These are phyloP conservation scores for Philonicus albiceps DNA, from an alignment of 2,888 invertebrate genomes.

Conservation along the genomic window DNA sequence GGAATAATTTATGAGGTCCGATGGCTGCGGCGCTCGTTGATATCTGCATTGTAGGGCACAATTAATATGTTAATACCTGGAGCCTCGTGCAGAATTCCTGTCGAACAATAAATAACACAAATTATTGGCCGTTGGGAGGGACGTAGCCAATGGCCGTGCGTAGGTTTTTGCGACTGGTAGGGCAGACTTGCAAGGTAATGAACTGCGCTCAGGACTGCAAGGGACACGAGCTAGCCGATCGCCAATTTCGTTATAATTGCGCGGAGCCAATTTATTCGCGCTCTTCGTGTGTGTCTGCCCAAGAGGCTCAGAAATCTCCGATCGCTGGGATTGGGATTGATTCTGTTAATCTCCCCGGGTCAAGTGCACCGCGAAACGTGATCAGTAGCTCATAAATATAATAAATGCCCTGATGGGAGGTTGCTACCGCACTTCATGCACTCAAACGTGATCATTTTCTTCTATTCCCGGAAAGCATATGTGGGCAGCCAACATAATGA, in stretches of 20 bases:
- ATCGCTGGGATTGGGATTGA: constrained; percentile 10
- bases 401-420: constrained; percentile 7
- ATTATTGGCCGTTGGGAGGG: constrained; percentile 41
- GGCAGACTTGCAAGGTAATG: constrained; percentile 26
- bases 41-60: constrained; percentile 39
- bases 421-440: constrained; percentile 1
- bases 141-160: constrained; percentile 1
- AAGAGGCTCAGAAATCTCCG: not conserved
- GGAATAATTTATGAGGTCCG: constrained; percentile 17
- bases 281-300: constrained; percentile 31
- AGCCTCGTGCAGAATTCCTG: constrained; percentile 40
- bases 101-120: constrained; percentile 47
- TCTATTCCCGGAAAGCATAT: not conserved
- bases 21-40: not conserved
- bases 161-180: constrained; percentile 11
- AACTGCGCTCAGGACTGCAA: not conserved
- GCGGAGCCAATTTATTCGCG: constrained; percentile 28
- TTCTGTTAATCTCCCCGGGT: constrained; percentile 30
- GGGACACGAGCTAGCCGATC: not conserved
- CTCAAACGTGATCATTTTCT: not conserved
- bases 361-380: constrained; percentile 2
- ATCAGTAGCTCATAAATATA: constrained; percentile 5
- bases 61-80: constrained; percentile 46
- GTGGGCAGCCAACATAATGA: not conserved
- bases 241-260: constrained; percentile 21